Evolutionary conservation across 2,888 invertebrate species (phyloP).

Genomic region (Drosophila stalkeri): DNA sequence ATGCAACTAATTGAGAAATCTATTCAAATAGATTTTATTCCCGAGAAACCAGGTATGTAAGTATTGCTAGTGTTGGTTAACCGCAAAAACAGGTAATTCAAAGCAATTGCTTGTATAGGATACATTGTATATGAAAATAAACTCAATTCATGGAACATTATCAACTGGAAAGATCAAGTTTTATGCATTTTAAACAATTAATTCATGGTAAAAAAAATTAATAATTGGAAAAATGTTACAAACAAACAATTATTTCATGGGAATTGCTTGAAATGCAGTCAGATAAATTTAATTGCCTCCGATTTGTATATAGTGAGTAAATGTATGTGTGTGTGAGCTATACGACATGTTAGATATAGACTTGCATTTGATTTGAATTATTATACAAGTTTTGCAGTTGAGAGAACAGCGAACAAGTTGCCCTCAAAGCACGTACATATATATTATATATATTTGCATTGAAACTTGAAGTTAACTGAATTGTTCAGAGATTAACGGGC

Average conservation of each 20-base stretch:
- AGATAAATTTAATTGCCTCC: conserved; percentile 27
- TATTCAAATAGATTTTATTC: background rate
- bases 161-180: background rate
- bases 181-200: conserved; percentile 2
- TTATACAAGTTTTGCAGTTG: conserved; percentile 38
- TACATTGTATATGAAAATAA: background rate
- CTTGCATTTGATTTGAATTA: conserved; percentile 26
- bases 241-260: conserved; percentile 8
- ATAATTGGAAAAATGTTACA: background rate
- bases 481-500: conserved; percentile 28
- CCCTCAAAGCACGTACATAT: conserved; percentile 54
- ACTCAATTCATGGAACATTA: background rate
- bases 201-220: conserved; percentile 2
- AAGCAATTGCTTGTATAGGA: background rate
- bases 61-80: conserved; percentile 1
- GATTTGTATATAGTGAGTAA: background rate
- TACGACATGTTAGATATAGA: conserved; percentile 10
- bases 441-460: conserved; percentile 55
- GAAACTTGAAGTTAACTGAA: conserved; percentile 53
- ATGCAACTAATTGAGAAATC: background rate
- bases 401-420: conserved; percentile 38
- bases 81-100: background rate
- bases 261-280: conserved; percentile 11
- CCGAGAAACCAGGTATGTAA: background rate
- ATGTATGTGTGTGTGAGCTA: background rate